Percentiles rank a stretch among this genome's conserved stretches.
Conservation (phyloP, 2,888 invertebrate species). For the Seira ritae region DNA sequence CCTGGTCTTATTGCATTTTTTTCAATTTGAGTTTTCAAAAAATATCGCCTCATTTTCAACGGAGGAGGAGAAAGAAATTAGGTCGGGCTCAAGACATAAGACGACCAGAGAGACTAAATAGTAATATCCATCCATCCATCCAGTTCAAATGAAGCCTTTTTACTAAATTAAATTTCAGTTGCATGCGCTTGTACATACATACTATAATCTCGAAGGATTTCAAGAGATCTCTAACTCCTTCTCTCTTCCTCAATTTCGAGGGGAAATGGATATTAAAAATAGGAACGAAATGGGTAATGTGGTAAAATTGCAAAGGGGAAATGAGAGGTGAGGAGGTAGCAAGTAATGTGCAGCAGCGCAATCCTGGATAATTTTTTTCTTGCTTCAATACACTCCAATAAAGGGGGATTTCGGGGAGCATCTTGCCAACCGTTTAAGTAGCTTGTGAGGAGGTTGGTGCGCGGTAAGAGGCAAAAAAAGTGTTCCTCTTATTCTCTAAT, state of each 20-base stretch:
- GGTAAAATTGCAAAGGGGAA: not conserved
- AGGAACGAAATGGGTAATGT: not conserved
- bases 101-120: no score
- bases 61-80: not conserved
- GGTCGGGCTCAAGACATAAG: not conserved
- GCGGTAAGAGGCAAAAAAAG: not conserved
- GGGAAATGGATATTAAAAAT: slow-evolving; percentile 18
- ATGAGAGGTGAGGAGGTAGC: not conserved
- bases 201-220: slow-evolving; percentile 51
- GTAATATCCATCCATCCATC: no score
- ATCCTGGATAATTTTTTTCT: no score
- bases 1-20: not conserved
- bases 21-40: slow-evolving; percentile 9
- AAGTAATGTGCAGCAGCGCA: no score
- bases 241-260: slow-evolving; percentile 7
- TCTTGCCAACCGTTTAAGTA: no score
- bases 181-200: slow-evolving; percentile 21
- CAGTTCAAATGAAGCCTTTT: slow-evolving; percentile 32
- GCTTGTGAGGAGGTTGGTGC: no score
- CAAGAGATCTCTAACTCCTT: not conserved
- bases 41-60: not conserved
- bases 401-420: no score
- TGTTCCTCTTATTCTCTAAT: not conserved
- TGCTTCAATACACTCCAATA: no score
- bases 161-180: slow-evolving; percentile 50